phyloP scores from a whole-genome alignment of 2,888 invertebrate genomes.

The Chrysolina oricalcia region DNA sequence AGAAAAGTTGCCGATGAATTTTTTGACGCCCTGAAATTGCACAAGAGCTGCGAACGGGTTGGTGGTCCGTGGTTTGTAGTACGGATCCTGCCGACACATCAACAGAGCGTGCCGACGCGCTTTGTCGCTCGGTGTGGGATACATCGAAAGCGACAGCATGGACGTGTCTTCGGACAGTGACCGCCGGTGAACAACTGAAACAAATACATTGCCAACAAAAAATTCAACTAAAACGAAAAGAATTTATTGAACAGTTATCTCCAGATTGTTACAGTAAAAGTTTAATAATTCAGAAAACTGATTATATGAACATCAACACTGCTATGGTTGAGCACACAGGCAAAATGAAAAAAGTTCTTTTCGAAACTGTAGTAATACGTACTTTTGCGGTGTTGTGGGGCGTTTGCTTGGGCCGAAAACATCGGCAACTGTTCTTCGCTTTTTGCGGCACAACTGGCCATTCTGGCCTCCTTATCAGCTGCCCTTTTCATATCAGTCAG shows the following conservation, averaged over 20 bases:
- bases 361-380: slow-evolving; percentile 52
- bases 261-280: slow-evolving; percentile 5
- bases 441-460: slow-evolving; percentile 68
- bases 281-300: neutral
- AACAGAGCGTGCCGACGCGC: slow-evolving; percentile 83
- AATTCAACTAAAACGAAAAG: neutral
- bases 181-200: slow-evolving; percentile 79
- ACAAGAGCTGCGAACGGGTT: slow-evolving; percentile 85
- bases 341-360: slow-evolving; percentile 27
- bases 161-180: slow-evolving; percentile 83
- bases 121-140: slow-evolving; percentile 82
- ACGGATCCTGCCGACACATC: slow-evolving; percentile 89
- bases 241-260: slow-evolving; percentile 6
- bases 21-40: slow-evolving; percentile 86
- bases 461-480: slow-evolving; percentile 60
- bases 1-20: slow-evolving; percentile 86
- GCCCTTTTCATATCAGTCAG: slow-evolving; percentile 69
- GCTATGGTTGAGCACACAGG: neutral
- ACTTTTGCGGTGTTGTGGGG: slow-evolving; percentile 68
- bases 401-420: slow-evolving; percentile 60
- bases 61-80: slow-evolving; percentile 82
- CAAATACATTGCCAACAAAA: slow-evolving; percentile 19
- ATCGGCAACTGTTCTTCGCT: slow-evolving; percentile 72
- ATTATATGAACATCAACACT: slow-evolving; percentile 17
- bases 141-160: slow-evolving; percentile 76